Evolutionary conservation across 1,140 invertebrate genomes (phyloP), one percentile per base, ranked within the genome.

Genomic region (Anastrepha obliqua): DNA sequence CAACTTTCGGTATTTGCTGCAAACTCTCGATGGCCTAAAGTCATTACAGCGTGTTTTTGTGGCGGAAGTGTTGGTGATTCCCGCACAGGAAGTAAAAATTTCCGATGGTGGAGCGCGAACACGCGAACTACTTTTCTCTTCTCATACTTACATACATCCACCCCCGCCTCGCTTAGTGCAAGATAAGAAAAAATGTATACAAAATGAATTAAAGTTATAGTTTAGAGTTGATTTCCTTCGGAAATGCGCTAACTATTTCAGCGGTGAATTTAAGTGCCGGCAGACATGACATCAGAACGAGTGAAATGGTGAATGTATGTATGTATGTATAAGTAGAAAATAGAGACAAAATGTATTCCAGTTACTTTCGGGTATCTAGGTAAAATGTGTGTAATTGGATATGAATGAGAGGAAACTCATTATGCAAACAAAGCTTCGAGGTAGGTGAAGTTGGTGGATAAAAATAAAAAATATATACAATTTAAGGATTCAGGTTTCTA

Each of bases 61-160:
- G 0, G 8, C 74, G 74, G 74, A 81, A 55, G 29, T 81, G 74
- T 29, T 81, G 74, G 74, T 81, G 47, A 81, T 81, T 81, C 74
- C 47, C 44, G n/a, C 13, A 55, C 42, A 42, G 74, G 74, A 81
- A 81, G 74, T 29, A 44, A n/a, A 81, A 81, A 55, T 81, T 55
- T 55, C 74, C 74, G 74, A 81, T 55, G 11, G 9, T 20, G n/a
- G 7, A 20, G n/a, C 74, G 47, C 2, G 11, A 58, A 20, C 74
- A 81, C 47, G 47, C 74, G 8, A 51, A 51, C 47, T 55, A 11
- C 60, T 62, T 5, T n/a, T 3, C 44, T 55, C 70, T 8, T n/a
- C 55, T 39, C 74, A 2, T 51, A 20, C n/a, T 81, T n/a, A n/a
- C n/a, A n/a, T n/a, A n/a, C n/a, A n/a, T n/a, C 47, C 13, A 67